Evolutionary conservation across 2,797 vertebrate species (phyloP).

Genomic region (Otolemur crassicaudatus): DNA sequence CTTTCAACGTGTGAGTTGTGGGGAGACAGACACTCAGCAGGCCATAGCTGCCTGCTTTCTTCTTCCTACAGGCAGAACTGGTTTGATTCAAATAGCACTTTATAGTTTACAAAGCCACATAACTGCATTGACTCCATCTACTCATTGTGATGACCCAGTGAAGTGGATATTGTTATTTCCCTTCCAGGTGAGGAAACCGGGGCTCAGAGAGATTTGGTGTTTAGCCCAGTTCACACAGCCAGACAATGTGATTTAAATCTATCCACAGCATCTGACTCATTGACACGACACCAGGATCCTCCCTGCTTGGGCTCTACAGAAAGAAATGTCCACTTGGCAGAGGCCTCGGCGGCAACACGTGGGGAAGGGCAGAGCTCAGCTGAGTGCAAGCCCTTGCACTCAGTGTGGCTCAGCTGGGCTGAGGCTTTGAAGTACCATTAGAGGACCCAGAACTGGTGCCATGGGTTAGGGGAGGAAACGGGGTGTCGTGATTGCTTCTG

Average conservation of each 20-base stretch:
- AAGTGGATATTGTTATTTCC: neutral
- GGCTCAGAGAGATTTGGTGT: neutral
- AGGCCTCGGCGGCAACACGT: accelerated
- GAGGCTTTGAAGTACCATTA: neutral
- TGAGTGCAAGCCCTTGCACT: neutral
- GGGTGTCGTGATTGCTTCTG: neutral
- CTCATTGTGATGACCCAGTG: neutral
- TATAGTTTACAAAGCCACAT: neutral
- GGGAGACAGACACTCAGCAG: neutral
- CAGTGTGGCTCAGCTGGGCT: too few relatives aligned
- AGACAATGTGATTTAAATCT: neutral
- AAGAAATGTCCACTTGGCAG: neutral
- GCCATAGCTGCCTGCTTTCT: neutral
- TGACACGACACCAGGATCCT: neutral
- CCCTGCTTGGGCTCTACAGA: neutral
- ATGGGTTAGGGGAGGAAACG: too few relatives aligned
- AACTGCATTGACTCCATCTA: neutral
- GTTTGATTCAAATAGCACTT: neutral
- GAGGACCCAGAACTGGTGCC: neutral
- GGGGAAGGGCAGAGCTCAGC: neutral
- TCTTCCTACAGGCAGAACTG: neutral
- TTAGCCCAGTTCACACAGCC: neutral
- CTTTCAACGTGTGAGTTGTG: neutral
- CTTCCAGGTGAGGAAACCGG: neutral
- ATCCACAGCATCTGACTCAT: neutral